phyloP scores from a whole-genome alignment of 1,140 invertebrate genomes.

The Ostrea denselamellosa region DNA sequence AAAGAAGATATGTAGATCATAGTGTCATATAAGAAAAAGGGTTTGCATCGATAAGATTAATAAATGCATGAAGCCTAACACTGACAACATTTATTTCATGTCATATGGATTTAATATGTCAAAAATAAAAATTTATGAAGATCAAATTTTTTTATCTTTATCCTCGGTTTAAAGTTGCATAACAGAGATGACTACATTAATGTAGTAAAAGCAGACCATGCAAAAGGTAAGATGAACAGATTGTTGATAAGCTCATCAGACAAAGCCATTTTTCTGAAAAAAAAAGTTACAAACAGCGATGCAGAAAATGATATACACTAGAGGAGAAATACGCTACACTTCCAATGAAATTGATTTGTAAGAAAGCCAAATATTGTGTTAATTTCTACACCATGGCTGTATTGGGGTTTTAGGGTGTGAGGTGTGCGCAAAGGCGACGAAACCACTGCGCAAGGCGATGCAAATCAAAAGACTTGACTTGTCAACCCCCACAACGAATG shows the following conservation, averaged over 20 bases:
- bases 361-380: not conserved
- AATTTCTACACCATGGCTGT: not conserved
- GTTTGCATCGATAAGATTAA: not conserved
- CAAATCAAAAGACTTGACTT: constrained; percentile 19
- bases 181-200: not conserved
- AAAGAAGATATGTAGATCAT: not conserved
- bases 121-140: constrained; percentile 21
- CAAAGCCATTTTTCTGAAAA: not conserved
- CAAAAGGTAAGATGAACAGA: not conserved
- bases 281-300: not conserved
- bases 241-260: not conserved
- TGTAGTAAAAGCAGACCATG: not conserved
- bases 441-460: constrained; percentile 3
- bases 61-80: not conserved
- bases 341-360: not conserved
- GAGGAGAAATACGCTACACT: not conserved
- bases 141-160: not conserved
- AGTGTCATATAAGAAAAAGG: not conserved
- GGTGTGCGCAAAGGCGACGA: not conserved
- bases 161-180: not conserved
- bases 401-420: not conserved
- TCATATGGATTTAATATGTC: not conserved
- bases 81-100: not conserved
- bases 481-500: constrained; percentile 21
- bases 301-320: not conserved